phyloP scores from a whole-genome alignment of 1,140 invertebrate species.

The Hypsibius dujardini region DNA sequence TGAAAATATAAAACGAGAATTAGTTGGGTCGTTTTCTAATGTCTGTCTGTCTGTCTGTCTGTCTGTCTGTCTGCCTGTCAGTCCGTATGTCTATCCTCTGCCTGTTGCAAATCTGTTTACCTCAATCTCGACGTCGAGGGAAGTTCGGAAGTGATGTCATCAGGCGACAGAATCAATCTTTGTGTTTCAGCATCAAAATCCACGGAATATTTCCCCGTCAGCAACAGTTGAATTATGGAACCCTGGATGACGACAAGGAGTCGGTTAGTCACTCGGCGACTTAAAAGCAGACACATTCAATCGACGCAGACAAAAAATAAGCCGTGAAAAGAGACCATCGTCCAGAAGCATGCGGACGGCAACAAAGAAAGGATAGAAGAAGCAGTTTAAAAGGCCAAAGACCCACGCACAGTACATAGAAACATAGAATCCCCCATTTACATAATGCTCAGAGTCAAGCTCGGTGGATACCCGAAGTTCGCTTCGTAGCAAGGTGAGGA shows the following conservation, averaged over 20 bases:
- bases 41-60: too few relatives aligned
- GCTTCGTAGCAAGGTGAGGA: slow-evolving; percentile 1
- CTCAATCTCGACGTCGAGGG: neutral
- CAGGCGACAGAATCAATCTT: neutral
- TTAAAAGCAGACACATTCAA: neutral
- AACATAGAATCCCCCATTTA: neutral
- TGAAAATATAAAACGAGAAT: neutral
- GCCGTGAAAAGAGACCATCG: neutral
- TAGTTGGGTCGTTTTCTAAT: neutral
- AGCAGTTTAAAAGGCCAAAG: neutral
- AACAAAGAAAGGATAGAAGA: neutral
- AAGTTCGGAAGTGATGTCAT: neutral
- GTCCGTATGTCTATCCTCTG: too few relatives aligned
- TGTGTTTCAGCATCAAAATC: neutral
- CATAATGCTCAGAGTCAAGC: neutral
- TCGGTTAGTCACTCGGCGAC: neutral
- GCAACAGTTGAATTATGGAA: neutral
- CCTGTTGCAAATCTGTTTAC: neutral
- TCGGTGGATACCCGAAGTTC: slow-evolving; percentile 1
- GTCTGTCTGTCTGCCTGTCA: too few relatives aligned
- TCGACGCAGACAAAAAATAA: neutral
- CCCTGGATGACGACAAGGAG: neutral
- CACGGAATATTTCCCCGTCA: neutral
- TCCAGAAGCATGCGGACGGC: neutral
- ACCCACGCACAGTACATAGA: neutral